A percentile compares a stretch with the other conserved stretches of the same genome.
Evolutionary conservation across 2,888 invertebrate genomes (phyloP).

Genomic region (Drosophila melanocephala): DNA sequence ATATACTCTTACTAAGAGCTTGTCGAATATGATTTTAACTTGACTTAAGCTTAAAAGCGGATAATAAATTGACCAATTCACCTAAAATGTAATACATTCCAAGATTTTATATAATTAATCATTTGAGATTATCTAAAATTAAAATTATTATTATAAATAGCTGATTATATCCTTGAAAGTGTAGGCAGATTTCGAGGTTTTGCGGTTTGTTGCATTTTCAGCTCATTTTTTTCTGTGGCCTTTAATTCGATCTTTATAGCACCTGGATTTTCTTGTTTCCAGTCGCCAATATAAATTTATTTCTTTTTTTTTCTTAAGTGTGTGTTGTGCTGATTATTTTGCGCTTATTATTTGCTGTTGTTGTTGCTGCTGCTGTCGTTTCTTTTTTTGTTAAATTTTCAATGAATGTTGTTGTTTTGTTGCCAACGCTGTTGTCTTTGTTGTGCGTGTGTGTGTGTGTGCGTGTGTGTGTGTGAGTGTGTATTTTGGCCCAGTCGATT

Average conservation of each 20-base stretch:
- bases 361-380: slow-evolving; percentile 40
- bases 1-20: slow-evolving; percentile 16
- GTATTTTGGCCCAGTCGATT: slow-evolving; percentile 64
- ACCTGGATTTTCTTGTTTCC: slow-evolving; percentile 80
- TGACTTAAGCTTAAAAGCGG: not conserved
- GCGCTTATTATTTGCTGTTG: slow-evolving; percentile 70
- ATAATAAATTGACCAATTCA: not conserved
- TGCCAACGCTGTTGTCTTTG: slow-evolving; percentile 43
- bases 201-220: not conserved
- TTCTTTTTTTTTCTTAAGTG: slow-evolving; percentile 35
- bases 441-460: slow-evolving; percentile 19
- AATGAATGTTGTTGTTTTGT: slow-evolving; percentile 72
- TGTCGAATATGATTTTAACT: not conserved
- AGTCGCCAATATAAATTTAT: slow-evolving; percentile 73
- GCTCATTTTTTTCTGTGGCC: slow-evolving; percentile 50
- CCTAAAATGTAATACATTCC: not conserved
- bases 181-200: slow-evolving; percentile 23
- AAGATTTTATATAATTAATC: not conserved
- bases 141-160: not conserved
- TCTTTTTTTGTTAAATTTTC: slow-evolving; percentile 75
- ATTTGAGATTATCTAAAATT: not conserved
- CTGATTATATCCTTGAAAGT: slow-evolving; percentile 13
- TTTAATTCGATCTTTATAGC: slow-evolving; percentile 77
- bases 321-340: slow-evolving; percentile 72
- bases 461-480: slow-evolving; percentile 41